A percentile compares a stretch with the other conserved stretches of the same genome.
Evolutionary conservation across 2,113 vertebrate species (phyloP).

Genomic region (Vulpes lagopus): DNA sequence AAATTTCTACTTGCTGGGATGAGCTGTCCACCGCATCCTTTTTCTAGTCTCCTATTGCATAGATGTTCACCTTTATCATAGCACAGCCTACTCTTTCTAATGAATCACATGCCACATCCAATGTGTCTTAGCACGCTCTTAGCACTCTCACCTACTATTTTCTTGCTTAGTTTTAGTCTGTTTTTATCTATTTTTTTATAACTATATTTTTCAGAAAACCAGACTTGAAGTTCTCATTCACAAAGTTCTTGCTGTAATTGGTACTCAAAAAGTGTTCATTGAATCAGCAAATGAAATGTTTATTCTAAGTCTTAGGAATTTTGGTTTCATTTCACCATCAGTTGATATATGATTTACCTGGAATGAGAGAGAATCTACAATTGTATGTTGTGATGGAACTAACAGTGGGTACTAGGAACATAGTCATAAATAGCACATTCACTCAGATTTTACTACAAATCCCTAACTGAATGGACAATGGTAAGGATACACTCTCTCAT

Average conservation of each 20-base stretch:
- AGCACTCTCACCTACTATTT: not conserved
- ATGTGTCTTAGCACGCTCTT: not conserved
- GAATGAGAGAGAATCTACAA: not conserved
- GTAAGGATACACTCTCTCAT: not conserved
- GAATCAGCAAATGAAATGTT: not conserved
- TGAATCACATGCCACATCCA: not conserved
- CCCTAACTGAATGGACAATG: not conserved
- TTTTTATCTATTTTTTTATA: not conserved
- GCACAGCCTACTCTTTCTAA: not conserved
- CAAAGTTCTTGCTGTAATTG: not conserved
- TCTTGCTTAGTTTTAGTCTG: not conserved
- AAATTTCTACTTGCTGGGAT: not conserved
- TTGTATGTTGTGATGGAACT: not conserved
- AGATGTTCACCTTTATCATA: not conserved
- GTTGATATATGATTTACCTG: not conserved
- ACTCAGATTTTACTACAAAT: not conserved
- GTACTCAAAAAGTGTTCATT: not conserved
- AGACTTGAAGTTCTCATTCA: not conserved
- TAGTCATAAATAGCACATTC: not conserved
- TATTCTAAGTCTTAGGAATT: not conserved
- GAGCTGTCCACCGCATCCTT: not conserved
- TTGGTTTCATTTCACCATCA: not conserved
- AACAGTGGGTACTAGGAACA: not conserved
- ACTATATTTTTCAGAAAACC: not conserved
- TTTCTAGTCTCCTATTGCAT: not conserved